phyloP scores from a whole-genome alignment of 1,140 invertebrate genomes.

The Radopholus similis region DNA sequence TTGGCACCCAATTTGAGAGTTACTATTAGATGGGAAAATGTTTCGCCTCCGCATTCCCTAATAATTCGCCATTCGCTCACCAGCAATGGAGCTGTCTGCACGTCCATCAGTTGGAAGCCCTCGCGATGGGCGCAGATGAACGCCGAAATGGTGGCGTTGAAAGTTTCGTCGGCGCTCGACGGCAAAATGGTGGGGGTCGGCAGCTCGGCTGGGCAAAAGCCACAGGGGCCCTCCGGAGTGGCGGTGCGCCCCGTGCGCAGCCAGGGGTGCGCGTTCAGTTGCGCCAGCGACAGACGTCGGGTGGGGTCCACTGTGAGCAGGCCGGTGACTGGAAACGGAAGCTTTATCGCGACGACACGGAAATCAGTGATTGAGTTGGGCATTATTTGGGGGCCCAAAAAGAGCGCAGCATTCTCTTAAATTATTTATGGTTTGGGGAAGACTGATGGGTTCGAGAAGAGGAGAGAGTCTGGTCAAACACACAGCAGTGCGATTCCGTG shows the following conservation, averaged over 20 bases:
- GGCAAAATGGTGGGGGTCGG: conserved; percentile 54
- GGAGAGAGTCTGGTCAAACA: too few relatives aligned
- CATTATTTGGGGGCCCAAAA: too few relatives aligned
- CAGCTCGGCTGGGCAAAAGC: conserved; percentile 44
- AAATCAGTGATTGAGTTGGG: too few relatives aligned
- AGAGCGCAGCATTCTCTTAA: not conserved
- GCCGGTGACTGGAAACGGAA: conserved; percentile 53
- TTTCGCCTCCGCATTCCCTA: too few relatives aligned
- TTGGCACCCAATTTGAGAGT: not conserved
- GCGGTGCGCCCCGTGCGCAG: conserved; percentile 38
- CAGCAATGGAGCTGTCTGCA: conserved; percentile 55
- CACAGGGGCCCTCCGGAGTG: not conserved
- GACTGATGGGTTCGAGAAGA: too few relatives aligned
- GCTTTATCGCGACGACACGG: too few relatives aligned
- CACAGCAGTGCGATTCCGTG: too few relatives aligned
- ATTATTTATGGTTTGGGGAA: too few relatives aligned
- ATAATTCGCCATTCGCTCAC: conserved; percentile 15
- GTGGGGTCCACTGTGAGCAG: conserved; percentile 76
- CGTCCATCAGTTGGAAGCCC: conserved; percentile 71
- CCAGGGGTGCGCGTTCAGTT: conserved; percentile 60
- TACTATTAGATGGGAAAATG: too few relatives aligned
- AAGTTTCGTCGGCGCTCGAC: conserved; percentile 61
- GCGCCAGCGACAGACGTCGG: conserved; percentile 70
- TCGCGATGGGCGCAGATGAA: conserved; percentile 71
- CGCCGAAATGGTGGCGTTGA: conserved; percentile 69